phyloP scores from a whole-genome alignment of 2,888 invertebrate genomes.

The Bhutanitis thaidina region DNA sequence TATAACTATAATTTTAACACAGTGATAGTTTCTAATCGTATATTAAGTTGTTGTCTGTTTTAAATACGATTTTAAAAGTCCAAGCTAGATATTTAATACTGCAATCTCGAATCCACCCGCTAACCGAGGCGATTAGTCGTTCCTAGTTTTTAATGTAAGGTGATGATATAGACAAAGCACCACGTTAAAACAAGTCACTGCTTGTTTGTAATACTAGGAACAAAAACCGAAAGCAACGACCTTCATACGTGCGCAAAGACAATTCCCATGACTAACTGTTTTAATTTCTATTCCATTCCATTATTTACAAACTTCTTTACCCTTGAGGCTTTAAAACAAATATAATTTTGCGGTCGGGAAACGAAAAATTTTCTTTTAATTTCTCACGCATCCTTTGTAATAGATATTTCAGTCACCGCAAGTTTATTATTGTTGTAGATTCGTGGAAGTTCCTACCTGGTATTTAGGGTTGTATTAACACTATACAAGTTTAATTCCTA shows the following conservation, averaged over 20 bases:
- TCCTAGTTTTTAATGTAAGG: too few species aligned
- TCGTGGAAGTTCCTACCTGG: constrained; percentile 18
- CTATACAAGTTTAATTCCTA: constrained; percentile 10
- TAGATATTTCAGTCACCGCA: constrained; percentile 1
- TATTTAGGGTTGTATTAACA: constrained; percentile 14
- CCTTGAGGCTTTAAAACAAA: not conserved
- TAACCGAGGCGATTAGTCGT: too few species aligned
- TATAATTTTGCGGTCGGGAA: constrained; percentile 1
- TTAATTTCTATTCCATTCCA: constrained; percentile 13
- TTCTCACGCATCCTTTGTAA: not conserved
- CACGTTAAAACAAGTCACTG: not conserved
- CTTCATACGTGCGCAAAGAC: constrained; percentile 1
- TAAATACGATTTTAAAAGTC: too few species aligned
- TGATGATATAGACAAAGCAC: too few species aligned
- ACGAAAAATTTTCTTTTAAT: not conserved
- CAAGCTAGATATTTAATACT: too few species aligned
- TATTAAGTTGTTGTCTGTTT: too few species aligned
- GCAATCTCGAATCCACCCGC: too few species aligned
- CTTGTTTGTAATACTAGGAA: not conserved
- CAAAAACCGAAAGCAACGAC: constrained; percentile 1
- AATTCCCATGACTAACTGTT: constrained; percentile 13
- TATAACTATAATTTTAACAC: too few species aligned
- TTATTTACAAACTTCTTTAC: constrained; percentile 9
- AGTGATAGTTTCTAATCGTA: too few species aligned
- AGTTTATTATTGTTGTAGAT: constrained; percentile 1